Evolutionary conservation across 2,888 invertebrate genomes (phyloP).

Genomic region (Orchestes rusci): DNA sequence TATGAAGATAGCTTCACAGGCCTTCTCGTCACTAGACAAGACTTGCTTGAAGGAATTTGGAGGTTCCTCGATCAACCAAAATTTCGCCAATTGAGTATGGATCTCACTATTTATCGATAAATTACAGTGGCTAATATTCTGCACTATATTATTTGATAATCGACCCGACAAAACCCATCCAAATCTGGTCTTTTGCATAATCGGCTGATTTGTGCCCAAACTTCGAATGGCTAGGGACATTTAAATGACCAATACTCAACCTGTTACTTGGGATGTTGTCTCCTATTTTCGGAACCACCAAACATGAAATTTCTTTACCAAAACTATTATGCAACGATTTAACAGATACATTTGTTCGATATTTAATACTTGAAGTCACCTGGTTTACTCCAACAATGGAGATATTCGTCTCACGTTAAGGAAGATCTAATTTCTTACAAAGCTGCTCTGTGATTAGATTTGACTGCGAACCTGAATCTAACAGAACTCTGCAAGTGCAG

Average conservation of each 20-base stretch:
- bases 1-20: conserved; percentile 4
- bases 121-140: conserved; percentile 4
- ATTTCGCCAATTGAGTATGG: conserved; percentile 9
- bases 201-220: conserved; percentile 8
- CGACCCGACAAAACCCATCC: conserved; percentile 6
- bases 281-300: conserved; percentile 2
- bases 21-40: conserved; percentile 7
- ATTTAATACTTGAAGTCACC: conserved; percentile 2
- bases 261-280: too few relatives aligned
- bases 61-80: conserved; percentile 17
- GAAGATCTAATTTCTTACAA: conserved; percentile 6
- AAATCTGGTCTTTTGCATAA: neutral
- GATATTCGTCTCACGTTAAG: neutral
- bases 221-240: conserved; percentile 4
- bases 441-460: conserved; percentile 16
- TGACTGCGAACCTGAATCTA: conserved; percentile 18
- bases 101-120: conserved; percentile 4
- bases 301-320: conserved; percentile 1
- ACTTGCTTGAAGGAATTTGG: conserved; percentile 2
- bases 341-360: conserved; percentile 8
- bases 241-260: conserved; percentile 2
- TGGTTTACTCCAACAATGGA: conserved; percentile 4
- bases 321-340: neutral
- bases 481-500: conserved; percentile 4
- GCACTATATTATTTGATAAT: neutral